A percentile compares a stretch with the other conserved stretches of the same genome.
These are phyloP conservation scores for Ornithoptera alexandrae DNA, from an alignment of 2,888 invertebrate genomes.

Conservation along the genomic window DNA sequence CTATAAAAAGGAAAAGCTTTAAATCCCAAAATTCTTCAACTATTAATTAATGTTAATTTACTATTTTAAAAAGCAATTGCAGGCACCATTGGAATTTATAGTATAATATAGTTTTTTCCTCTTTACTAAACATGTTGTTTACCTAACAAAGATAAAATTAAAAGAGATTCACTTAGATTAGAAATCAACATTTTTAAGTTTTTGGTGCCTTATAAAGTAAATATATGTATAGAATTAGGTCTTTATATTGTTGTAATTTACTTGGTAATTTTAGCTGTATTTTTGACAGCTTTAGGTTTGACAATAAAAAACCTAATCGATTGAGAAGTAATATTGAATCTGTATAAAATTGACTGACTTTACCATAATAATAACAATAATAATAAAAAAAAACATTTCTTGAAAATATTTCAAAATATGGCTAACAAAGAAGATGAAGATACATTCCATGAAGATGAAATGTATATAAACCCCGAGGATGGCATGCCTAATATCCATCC, in stretches of 20 bases:
- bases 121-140: too few relatives aligned
- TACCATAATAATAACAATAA: slow-evolving; percentile 14
- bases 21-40: too few relatives aligned
- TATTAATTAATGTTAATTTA: too few relatives aligned
- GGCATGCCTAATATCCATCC: slow-evolving; percentile 92
- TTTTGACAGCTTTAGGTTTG: slow-evolving; percentile 3
- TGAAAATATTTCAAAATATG: slow-evolving; percentile 45
- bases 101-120: too few relatives aligned
- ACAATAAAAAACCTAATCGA: background rate
- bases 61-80: too few relatives aligned
- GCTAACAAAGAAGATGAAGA: slow-evolving; percentile 69
- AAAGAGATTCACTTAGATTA: background rate
- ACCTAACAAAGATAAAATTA: background rate
- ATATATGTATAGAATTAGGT: background rate
- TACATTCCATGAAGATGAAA: slow-evolving; percentile 82
- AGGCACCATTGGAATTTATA: too few relatives aligned
- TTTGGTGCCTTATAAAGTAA: background rate
- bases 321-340: slow-evolving; percentile 20
- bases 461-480: slow-evolving; percentile 91
- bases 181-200: background rate
- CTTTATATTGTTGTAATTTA: background rate
- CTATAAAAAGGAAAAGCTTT: too few relatives aligned
- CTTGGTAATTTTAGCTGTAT: background rate
- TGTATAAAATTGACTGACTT: slow-evolving; percentile 14
- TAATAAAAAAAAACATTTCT: background rate